These are phyloP conservation scores for Onychostoma macrolepis DNA, from an alignment of 2,113 vertebrate species.

Conservation along the genomic window DNA sequence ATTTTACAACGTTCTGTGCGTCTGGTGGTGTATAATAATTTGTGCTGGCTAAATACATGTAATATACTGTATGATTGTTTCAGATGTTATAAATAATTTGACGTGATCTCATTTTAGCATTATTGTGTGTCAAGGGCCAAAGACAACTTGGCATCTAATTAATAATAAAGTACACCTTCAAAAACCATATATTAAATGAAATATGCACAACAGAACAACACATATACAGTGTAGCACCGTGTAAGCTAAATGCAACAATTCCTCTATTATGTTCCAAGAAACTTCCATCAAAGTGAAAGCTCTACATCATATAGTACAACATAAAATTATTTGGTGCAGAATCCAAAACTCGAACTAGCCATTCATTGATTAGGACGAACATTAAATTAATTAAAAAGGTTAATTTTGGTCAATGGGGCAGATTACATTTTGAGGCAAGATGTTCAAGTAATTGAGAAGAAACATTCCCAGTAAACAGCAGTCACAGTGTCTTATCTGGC, in stretches of 20 bases:
- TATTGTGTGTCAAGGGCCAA: slow-evolving; percentile 17
- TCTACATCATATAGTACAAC: slow-evolving; percentile 54
- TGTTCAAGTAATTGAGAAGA: slow-evolving; percentile 61
- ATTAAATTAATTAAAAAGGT: slow-evolving; percentile 1
- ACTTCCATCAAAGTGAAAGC: slow-evolving; percentile 63
- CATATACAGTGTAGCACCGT: slow-evolving; percentile 64
- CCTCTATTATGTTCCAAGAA: slow-evolving; percentile 65
- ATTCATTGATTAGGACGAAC: slow-evolving; percentile 53
- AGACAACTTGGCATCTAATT: slow-evolving; percentile 21
- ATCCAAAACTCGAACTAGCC: slow-evolving; percentile 40
- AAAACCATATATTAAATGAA: slow-evolving; percentile 52
- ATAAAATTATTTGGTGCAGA: slow-evolving; percentile 49
- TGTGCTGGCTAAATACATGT: slow-evolving; percentile 16
- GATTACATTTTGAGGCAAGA: slow-evolving; percentile 61
- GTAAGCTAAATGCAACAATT: slow-evolving; percentile 61
- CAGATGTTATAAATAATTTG: slow-evolving; percentile 1
- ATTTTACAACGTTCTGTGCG: slow-evolving; percentile 12
- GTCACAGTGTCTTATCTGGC: slow-evolving; percentile 86
- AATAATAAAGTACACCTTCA: slow-evolving; percentile 27
- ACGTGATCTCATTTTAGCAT: neutral
- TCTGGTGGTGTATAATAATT: slow-evolving; percentile 8
- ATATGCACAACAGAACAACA: slow-evolving; percentile 56
- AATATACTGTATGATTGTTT: slow-evolving; percentile 12
- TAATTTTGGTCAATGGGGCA: slow-evolving; percentile 53
- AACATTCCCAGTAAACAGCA: slow-evolving; percentile 56